A percentile compares a stretch with the other conserved stretches of the same genome.
phyloP scores from a whole-genome alignment of 2,797 vertebrate genomes.

The Clarias laeviceps region DNA sequence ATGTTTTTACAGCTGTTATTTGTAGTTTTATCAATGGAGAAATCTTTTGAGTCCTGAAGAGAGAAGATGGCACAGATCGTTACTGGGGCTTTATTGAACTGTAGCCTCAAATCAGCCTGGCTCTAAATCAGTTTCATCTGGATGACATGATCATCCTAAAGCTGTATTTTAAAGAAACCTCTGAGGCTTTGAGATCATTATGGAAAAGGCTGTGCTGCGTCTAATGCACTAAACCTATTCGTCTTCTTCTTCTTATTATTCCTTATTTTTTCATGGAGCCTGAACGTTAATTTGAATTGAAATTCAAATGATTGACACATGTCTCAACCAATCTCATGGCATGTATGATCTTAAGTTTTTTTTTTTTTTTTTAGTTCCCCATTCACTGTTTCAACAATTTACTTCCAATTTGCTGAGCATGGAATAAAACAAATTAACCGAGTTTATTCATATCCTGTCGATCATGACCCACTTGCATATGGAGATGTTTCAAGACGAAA shows the following conservation, averaged over 20 bases:
- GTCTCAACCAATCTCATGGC: neutral
- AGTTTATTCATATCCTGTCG: neutral
- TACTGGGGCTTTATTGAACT: conserved; percentile 24
- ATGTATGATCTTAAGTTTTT: too few relatives aligned
- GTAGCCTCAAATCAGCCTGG: neutral
- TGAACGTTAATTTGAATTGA: neutral
- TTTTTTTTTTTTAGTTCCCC: neutral
- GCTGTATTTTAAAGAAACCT: neutral
- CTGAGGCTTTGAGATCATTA: neutral
- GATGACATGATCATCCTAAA: neutral
- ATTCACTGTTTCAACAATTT: neutral
- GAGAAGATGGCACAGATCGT: conserved; percentile 16
- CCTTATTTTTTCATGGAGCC: too few relatives aligned
- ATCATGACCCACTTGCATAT: neutral
- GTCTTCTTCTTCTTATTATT: neutral
- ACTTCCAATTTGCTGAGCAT: neutral
- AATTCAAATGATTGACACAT: neutral
- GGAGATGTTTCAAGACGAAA: neutral
- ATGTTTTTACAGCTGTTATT: conserved; percentile 24
- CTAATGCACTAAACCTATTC: neutral
- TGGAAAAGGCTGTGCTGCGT: neutral
- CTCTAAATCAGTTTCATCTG: conserved; percentile 14
- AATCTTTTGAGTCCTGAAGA: conserved; percentile 17
- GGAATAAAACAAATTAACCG: neutral
- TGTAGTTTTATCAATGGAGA: conserved; percentile 15